Evolutionary conservation across 2,888 invertebrate genomes (phyloP).

Genomic region (Flabesymbios commensalis): DNA sequence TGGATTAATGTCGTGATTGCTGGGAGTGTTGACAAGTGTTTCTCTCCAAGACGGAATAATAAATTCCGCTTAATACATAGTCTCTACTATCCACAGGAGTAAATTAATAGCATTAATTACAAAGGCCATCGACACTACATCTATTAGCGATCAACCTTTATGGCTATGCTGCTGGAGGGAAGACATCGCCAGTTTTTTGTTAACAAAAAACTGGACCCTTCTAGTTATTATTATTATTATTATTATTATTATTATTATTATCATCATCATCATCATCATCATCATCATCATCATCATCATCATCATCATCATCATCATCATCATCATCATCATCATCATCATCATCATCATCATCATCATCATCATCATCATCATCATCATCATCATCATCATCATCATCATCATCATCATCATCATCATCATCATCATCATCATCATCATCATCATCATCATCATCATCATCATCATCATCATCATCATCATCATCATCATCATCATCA

Average conservation of each 20-base stretch:
- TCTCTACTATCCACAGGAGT: no score
- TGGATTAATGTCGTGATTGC: no score
- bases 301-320: background rate
- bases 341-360: conserved; percentile 2
- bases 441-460: conserved; percentile 17
- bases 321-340: conserved; percentile 2
- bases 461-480: conserved; percentile 9
- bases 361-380: conserved; percentile 11
- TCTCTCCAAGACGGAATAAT: no score
- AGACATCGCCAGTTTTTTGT: no score
- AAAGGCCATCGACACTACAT: no score
- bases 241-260: background rate
- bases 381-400: conserved; percentile 11
- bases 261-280: conserved; percentile 3
- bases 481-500: conserved; percentile 9
- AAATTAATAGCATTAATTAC: no score
- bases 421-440: conserved; percentile 10
- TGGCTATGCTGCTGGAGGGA: no score
- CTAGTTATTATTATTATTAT: background rate
- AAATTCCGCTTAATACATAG: no score
- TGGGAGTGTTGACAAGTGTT: no score
- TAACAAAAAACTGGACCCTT: no score
- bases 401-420: conserved; percentile 15
- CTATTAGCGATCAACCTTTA: no score
- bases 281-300: background rate